Evolutionary conservation across 2,888 invertebrate species (phyloP), one percentile per base, ranked within the genome.

Genomic region (Pandemis heparana): DNA sequence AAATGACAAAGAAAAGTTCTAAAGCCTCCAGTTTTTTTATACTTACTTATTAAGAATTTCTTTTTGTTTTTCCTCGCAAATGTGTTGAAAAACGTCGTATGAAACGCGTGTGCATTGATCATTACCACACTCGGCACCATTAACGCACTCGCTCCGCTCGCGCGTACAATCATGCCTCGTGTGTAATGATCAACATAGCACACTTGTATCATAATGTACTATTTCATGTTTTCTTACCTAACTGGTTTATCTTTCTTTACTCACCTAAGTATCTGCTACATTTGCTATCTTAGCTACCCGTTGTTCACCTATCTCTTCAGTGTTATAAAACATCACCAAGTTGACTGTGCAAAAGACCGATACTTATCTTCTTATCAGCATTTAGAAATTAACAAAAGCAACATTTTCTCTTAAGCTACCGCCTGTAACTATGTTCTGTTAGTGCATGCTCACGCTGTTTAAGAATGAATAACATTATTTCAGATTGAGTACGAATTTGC

Each of bases 301-400:
- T 56, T 23, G 46, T 46, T 46, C 43, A 46, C 23, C 8, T n/a
- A 63, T 23, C 32, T 63, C 6, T 18, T 32, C 8, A 7, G 60
- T 63, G 63, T 46, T 46, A 32, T n/a, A 46, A 23, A 63, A 46
- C 43, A 23, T 62, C 5, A 46, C 14, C 38, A 3, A 61, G 43
- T 6, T 63, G 7, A 46, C 46, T 43, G 0, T 62, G 41, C 39
- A 62, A 62, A 10, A 62, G 41, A 18, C 16, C 41, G 8, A 8
- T 43, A 38, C 2, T 48, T n/a, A 48, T 48, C n/a, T 41, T 10
- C 7, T 72, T 67, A 72, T 72, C 72, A 41, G 10, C 10, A 38
- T 68, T 38, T 51, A 41, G 38, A 39, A 32, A 56, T 72, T 56
- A 72, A 72, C 67, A 71, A 53, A 72, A 62, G 67, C 66, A 67